Base-by-base conservation (phyloP, 2,113 vertebrate genomes). In the Solenodon paradoxus region DNA sequence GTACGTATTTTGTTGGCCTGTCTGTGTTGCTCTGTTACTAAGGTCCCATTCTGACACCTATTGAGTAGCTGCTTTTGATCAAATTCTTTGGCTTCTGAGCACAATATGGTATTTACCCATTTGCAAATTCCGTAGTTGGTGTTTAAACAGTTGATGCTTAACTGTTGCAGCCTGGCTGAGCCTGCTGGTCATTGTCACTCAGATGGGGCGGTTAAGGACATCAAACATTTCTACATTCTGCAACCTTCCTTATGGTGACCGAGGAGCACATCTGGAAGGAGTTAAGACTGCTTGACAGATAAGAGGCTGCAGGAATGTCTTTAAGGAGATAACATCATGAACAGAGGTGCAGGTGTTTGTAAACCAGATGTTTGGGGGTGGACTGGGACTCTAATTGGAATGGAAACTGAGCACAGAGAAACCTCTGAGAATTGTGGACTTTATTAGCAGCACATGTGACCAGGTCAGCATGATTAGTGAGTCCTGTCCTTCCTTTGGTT, bases 1-100 rank as follows among this genome's bases (percentile, higher is more conserved):
- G 20, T 35, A 7, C n/a, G 9, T 57, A 35, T 69, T 81, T 71
- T 49, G 69, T 87, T 59, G 71, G 74, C 32, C 24, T 0, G n/a
- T 77, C 86, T 84, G n/a, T 77, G 83, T 80, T 71, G 64, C 69
- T 94, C 40, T 87, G 89, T 95, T 79, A 86, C 94, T 26, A 75
- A 89, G 93, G 82, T 30, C 51, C 12, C 7, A 3, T 64, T 24
- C 68, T 59, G 92, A 83, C 88, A 94, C 63, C 40, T 28, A 57
- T 22, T 0, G 1, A 40, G 26, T 64, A 92, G 91, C 93, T 90
- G 49, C 66, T 91, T 95, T 82, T 53, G 83, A 90, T 19, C 32
- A 69, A 17, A 86, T 89, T 94, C 82, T 88, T 92, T 86, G 85
- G 95, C 92, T 88, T 11, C 77, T 0, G 9, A 0, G 2, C 42